Conservation (phyloP, 2,888 invertebrate species). For the Tenthredo distinguenda region DNA sequence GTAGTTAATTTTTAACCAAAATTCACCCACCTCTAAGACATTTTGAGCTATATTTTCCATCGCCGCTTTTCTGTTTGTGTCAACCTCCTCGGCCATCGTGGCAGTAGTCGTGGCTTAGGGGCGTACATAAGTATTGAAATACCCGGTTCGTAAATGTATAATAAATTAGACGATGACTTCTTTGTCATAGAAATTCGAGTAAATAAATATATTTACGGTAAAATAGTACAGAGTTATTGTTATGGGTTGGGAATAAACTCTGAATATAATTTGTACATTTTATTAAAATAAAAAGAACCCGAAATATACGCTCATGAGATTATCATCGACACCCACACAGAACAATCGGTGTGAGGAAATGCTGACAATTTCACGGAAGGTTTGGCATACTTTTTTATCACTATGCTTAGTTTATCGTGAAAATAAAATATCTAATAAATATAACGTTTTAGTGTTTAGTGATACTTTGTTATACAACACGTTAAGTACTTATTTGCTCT, state of each 20-base stretch:
- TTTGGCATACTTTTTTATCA: slow-evolving; percentile 37
- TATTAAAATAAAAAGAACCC: not conserved
- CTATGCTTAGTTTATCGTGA: not conserved
- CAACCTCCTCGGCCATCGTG: slow-evolving; percentile 77
- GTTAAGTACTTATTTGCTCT: not conserved
- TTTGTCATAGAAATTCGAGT: not conserved
- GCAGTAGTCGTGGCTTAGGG: slow-evolving; percentile 74
- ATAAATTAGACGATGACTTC: not conserved
- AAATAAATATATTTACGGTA: not conserved
- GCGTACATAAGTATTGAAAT: slow-evolving; percentile 48
- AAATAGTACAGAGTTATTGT: not conserved
- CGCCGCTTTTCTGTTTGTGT: slow-evolving; percentile 71
- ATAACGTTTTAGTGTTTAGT: not conserved
- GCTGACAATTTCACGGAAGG: slow-evolving; percentile 10
- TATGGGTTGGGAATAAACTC: not conserved
- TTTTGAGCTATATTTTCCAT: slow-evolving; percentile 73
- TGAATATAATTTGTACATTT: not conserved
- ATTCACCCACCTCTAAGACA: slow-evolving; percentile 70
- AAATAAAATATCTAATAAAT: not conserved
- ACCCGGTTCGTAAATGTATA: not conserved
- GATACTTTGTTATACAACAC: not conserved
- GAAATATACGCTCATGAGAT: slow-evolving; percentile 37
- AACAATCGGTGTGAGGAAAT: slow-evolving; percentile 6
- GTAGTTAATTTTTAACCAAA: not conserved
- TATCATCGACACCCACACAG: slow-evolving; percentile 45